Evolutionary conservation across 2,888 invertebrate species (phyloP).

Genomic region (Willowsia nigromaculata): DNA sequence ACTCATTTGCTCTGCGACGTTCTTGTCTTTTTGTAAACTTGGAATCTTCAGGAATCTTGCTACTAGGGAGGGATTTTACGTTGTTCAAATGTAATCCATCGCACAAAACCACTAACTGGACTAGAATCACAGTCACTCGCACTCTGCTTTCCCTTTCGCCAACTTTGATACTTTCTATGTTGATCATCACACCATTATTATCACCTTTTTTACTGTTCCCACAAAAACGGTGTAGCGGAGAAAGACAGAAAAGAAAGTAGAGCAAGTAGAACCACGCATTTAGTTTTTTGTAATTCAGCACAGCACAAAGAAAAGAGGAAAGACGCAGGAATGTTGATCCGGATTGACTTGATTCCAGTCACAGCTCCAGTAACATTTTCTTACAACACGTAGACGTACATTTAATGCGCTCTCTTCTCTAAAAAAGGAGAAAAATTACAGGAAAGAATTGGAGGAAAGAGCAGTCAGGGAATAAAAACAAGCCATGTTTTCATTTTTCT

Average conservation of each 20-base stretch:
- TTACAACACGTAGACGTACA: not conserved
- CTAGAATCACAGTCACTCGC: not conserved
- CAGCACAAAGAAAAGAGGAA: not conserved
- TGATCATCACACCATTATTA: not conserved
- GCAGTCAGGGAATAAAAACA: conserved; percentile 38
- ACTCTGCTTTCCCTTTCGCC: not conserved
- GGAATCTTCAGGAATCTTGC: too few relatives aligned
- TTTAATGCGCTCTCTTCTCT: not conserved
- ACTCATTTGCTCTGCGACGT: not conserved
- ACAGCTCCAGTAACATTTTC: not conserved
- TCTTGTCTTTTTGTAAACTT: too few relatives aligned
- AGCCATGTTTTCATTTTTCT: not conserved
- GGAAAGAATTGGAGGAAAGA: conserved; percentile 9
- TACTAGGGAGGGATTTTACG: too few relatives aligned
- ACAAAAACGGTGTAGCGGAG: not conserved
- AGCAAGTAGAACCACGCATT: not conserved
- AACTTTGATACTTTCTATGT: not conserved
- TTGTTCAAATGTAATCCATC: too few relatives aligned
- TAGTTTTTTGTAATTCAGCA: not conserved
- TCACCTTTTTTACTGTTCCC: not conserved
- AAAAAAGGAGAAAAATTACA: not conserved
- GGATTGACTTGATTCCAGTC: not conserved
- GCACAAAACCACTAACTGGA: too few relatives aligned
- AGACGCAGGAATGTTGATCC: not conserved
- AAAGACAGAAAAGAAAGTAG: not conserved